These are phyloP conservation scores for Sebastes taczanowskii DNA, from an alignment of 2,797 vertebrate species.

Conservation along the genomic window DNA sequence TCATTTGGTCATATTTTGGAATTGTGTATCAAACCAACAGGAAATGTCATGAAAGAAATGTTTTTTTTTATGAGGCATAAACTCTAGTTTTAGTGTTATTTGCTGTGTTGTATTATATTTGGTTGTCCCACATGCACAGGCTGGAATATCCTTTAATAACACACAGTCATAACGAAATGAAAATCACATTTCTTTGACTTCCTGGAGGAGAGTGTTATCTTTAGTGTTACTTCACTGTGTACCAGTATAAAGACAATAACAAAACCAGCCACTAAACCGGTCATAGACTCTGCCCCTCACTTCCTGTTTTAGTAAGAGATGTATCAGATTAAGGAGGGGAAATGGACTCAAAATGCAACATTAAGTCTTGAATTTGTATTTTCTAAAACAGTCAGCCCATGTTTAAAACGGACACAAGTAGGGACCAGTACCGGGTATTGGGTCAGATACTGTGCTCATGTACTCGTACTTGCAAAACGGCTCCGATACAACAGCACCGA, in stretches of 20 bases:
- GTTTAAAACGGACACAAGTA: not conserved
- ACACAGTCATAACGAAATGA: not conserved
- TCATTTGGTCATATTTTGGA: no score
- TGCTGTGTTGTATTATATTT: not conserved
- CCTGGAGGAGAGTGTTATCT: not conserved
- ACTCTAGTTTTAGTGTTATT: not conserved
- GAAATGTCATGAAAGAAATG: not conserved
- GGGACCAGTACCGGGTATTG: no score
- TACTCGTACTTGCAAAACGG: no score
- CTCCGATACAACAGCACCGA: no score
- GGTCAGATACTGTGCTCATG: no score
- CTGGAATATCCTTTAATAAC: constrained; percentile 19
- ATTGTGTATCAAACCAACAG: not conserved
- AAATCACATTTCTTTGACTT: not conserved
- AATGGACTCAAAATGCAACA: not conserved
- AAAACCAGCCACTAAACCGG: not conserved
- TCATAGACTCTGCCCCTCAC: not conserved
- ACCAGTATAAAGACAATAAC: not conserved
- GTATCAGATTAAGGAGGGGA: not conserved
- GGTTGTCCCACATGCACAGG: not conserved
- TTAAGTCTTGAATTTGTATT: not conserved
- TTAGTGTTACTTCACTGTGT: not conserved
- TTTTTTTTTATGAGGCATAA: not conserved
- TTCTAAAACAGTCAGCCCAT: not conserved
- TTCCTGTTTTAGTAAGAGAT: constrained; percentile 7